Conservation (phyloP, 2,113 vertebrate species). For the Myiopsitta monachus region DNA sequence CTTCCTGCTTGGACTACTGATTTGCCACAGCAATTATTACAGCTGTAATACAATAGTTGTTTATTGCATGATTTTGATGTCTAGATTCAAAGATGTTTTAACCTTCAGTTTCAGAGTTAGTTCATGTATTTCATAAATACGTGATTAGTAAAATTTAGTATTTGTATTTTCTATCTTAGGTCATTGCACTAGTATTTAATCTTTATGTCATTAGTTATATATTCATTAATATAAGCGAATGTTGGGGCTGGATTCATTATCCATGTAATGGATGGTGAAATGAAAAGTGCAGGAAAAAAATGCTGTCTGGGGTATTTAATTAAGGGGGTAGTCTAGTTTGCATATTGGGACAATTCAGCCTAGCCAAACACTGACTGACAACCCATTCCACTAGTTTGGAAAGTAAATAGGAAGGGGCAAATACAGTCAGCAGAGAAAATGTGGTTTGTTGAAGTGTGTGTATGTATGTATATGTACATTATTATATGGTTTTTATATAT, state of each 20-base stretch:
- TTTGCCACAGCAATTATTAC: not conserved
- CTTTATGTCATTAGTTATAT: conserved; percentile 17
- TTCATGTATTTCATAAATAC: not conserved
- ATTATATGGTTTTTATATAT: too few species aligned
- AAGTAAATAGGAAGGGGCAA: not conserved
- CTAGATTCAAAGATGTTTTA: not conserved
- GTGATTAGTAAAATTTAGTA: not conserved
- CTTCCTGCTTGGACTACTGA: not conserved
- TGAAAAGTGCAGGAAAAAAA: not conserved
- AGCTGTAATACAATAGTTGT: not conserved
- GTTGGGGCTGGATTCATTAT: not conserved
- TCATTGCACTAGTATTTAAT: conserved; percentile 2
- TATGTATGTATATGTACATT: not conserved
- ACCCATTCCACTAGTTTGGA: not conserved
- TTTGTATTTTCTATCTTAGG: not conserved
- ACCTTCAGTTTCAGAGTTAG: not conserved
- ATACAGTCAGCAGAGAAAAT: not conserved
- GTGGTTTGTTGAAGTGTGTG: not conserved
- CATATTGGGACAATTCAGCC: not conserved
- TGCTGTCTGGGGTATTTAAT: not conserved
- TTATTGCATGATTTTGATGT: not conserved
- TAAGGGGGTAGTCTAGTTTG: not conserved
- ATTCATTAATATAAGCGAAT: conserved; percentile 13
- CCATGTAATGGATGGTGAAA: not conserved
- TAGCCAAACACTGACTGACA: not conserved